Conservation (phyloP, 2,888 invertebrate species). For the Plagodis pulveraria region DNA sequence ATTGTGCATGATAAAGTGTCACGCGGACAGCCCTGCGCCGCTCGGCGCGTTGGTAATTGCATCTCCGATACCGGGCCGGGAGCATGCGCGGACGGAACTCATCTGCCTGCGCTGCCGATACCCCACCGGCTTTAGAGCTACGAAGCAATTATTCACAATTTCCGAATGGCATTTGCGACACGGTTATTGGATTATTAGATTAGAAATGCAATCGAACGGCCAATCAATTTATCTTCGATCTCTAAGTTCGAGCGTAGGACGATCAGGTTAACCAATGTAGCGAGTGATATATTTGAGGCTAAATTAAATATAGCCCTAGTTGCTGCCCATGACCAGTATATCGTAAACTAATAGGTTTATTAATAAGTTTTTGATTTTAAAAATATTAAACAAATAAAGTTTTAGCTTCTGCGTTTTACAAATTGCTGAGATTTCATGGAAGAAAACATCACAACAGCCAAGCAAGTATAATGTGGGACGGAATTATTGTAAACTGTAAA, state of each 20-base stretch:
- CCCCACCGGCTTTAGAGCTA: constrained; percentile 35
- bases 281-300: constrained; percentile 1
- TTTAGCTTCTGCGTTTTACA: constrained; percentile 8
- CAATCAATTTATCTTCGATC: constrained; percentile 39
- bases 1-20: constrained; percentile 23
- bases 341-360: background rate
- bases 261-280: constrained; percentile 6
- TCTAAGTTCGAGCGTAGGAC: constrained; percentile 19
- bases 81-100: constrained; percentile 47
- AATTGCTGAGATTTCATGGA: constrained; percentile 7
- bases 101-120: constrained; percentile 37
- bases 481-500: constrained; percentile 37
- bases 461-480: constrained; percentile 10
- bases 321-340: background rate
- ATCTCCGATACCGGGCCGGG: constrained; percentile 50
- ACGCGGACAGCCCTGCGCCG: constrained; percentile 46
- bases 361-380: background rate
- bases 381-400: constrained; percentile 1
- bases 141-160: constrained; percentile 75
- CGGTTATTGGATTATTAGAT: constrained; percentile 46
- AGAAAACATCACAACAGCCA: constrained; percentile 1
- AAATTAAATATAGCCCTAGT: background rate
- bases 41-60: constrained; percentile 57
- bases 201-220: constrained; percentile 32
- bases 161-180: constrained; percentile 64